A percentile compares a stretch with the other conserved stretches of the same genome.
phyloP scores from a whole-genome alignment of 2,113 vertebrate species.

The Gymnocephalus cernua region DNA sequence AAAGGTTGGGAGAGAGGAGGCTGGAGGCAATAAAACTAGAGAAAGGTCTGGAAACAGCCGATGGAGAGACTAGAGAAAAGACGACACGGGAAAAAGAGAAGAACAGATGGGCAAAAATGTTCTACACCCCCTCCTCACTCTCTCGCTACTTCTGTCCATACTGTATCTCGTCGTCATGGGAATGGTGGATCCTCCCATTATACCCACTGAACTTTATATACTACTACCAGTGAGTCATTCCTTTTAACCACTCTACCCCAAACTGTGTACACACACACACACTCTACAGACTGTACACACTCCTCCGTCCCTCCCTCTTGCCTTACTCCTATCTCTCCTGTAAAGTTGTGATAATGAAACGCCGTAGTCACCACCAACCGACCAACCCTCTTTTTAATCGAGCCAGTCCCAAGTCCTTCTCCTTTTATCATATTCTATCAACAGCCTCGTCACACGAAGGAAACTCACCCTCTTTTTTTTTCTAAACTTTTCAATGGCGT shows the following conservation, averaged over 20 bases:
- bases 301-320: slow-evolving; percentile 50
- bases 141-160: not conserved
- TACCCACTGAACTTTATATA: slow-evolving; percentile 34
- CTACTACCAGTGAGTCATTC: slow-evolving; percentile 40
- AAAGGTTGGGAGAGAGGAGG: not conserved
- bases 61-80: not conserved
- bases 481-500: slow-evolving; percentile 69
- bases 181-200: slow-evolving; percentile 31
- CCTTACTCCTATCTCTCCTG: slow-evolving; percentile 52
- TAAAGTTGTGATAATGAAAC: slow-evolving; percentile 56
- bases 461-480: slow-evolving; percentile 30
- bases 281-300: slow-evolving; percentile 27
- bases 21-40: not conserved
- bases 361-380: slow-evolving; percentile 50
- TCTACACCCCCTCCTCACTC: not conserved
- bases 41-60: not conserved
- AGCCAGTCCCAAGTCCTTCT: slow-evolving; percentile 29
- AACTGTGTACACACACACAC: slow-evolving; percentile 14
- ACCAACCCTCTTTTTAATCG: slow-evolving; percentile 36
- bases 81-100: not conserved
- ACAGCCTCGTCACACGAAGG: slow-evolving; percentile 2
- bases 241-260: slow-evolving; percentile 20
- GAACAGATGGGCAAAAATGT: slow-evolving; percentile 11
- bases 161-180: not conserved
- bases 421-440: slow-evolving; percentile 6